These are phyloP conservation scores for Teleopsis dalmanni DNA, from an alignment of 1,140 invertebrate genomes.

Conservation along the genomic window DNA sequence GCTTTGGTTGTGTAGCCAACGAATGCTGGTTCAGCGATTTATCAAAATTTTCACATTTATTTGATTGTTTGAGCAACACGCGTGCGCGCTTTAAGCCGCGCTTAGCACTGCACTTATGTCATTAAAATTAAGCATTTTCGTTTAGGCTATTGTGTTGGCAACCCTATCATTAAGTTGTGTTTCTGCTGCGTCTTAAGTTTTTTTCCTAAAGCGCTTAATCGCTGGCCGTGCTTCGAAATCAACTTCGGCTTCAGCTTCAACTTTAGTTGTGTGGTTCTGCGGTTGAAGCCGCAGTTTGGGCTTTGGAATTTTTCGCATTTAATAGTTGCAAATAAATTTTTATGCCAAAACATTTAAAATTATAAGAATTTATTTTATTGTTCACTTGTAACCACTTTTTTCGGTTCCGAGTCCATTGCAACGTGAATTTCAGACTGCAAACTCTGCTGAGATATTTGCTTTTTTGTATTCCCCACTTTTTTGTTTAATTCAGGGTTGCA, in stretches of 20 bases:
- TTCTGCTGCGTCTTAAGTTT: background rate
- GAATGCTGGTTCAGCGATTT: too few species aligned
- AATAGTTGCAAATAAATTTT: conserved; percentile 10
- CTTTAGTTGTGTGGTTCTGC: background rate
- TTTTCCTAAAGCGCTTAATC: conserved; percentile 11
- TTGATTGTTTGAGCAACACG: conserved; percentile 5
- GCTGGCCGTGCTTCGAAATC: conserved; percentile 7
- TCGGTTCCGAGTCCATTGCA: background rate
- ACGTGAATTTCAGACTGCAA: background rate
- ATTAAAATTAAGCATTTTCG: conserved; percentile 46
- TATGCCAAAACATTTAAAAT: conserved; percentile 9
- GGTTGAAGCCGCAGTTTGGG: background rate
- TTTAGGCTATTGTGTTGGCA: conserved; percentile 40
- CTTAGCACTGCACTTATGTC: conserved; percentile 27
- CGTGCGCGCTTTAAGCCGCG: background rate
- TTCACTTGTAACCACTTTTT: background rate
- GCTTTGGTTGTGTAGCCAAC: too few species aligned
- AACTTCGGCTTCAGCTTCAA: background rate
- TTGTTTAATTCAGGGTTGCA: conserved; percentile 14
- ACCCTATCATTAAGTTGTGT: conserved; percentile 38
- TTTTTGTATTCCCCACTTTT: background rate
- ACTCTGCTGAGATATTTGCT: background rate
- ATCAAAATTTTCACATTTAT: too few species aligned
- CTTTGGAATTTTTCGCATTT: background rate
- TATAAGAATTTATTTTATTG: conserved; percentile 13